Evolutionary conservation across 2,113 vertebrate genomes (phyloP), one percentile per base, ranked within the genome.

Genomic region (Cheirogaleus medius): DNA sequence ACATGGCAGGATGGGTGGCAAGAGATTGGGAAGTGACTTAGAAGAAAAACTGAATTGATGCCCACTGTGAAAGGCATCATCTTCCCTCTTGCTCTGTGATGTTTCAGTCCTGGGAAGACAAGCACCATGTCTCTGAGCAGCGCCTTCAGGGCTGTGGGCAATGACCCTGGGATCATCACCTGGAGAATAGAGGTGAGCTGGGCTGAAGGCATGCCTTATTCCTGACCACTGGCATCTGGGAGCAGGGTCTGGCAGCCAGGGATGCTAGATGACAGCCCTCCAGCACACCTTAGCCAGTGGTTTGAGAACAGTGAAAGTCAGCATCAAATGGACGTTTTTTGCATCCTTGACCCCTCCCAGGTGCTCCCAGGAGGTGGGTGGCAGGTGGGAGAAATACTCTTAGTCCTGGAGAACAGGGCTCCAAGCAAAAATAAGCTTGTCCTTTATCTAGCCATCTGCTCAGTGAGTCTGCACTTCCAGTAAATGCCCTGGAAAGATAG

Each of bases 111-210:
- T 10, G 13, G 74, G 80, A 93, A 87, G 95, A 81, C 58, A 18
- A 71, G 66, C 54, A 32, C 34, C 95, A 98, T 98, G 98, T 96
- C 98, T 94, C 97, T 98, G 85, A 98, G 97, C 86, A 93, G 69
- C 0, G 98, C 99, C 44, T 99, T 99, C 97, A 98, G 97, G 97
- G 99, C 99, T 52, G 98, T 99, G 83, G 99, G 98, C 93, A 98
- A 99, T 21, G 98, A 87, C 42, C 97, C 99, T 1, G 99, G 99
- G 85, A 97, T 99, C 90, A 98, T 99, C 95, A 99, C 99, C 95
- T 99, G 99, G 99, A 99, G 99, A 95, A 98, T 99, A 73, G 99
- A 99, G 99, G 99, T 99, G 95, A 97, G 98, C 12, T 3, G 17
- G 37, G 27, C 37, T 2, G 77, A 29, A n/a, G 37, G 10, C 87